A percentile compares a stretch with the other conserved stretches of the same genome.
Evolutionary conservation across 2,888 invertebrate genomes (phyloP).

Genomic region (Zaprionus obscuricornis): DNA sequence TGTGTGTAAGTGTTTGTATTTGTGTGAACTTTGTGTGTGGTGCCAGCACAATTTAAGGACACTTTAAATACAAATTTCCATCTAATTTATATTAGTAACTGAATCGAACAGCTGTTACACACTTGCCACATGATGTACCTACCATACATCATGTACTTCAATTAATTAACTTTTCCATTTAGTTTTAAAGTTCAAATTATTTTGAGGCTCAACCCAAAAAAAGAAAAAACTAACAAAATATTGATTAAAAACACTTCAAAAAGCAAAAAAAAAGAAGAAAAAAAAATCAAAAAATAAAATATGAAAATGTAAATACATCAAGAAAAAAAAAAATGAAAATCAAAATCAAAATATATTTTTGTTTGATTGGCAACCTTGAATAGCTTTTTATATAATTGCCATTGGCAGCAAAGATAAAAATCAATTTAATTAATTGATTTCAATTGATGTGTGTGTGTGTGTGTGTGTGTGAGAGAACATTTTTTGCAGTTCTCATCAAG

Average conservation of each 20-base stretch:
- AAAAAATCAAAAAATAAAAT: too few species aligned
- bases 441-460: background rate
- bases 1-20: conserved; percentile 10
- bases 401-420: conserved; percentile 22
- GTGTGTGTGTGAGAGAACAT: conserved; percentile 13
- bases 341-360: conserved; percentile 28
- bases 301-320: conserved; percentile 5
- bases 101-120: conserved; percentile 26
- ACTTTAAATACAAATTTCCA: conserved; percentile 46
- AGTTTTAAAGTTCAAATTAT: background rate
- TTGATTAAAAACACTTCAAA: too few species aligned
- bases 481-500: conserved; percentile 1
- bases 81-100: conserved; percentile 14
- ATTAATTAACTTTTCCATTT: conserved; percentile 39
- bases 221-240: too few species aligned
- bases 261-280: too few species aligned
- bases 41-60: conserved; percentile 46
- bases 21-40: conserved; percentile 19
- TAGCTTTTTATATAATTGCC: conserved; percentile 59
- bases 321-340: conserved; percentile 16
- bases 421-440: conserved; percentile 63
- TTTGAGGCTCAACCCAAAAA: too few species aligned
- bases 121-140: background rate
- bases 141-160: conserved; percentile 21
- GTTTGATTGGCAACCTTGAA: conserved; percentile 23